phyloP scores from a whole-genome alignment of 2,888 invertebrate genomes.

The Notocelia uddmanniana region DNA sequence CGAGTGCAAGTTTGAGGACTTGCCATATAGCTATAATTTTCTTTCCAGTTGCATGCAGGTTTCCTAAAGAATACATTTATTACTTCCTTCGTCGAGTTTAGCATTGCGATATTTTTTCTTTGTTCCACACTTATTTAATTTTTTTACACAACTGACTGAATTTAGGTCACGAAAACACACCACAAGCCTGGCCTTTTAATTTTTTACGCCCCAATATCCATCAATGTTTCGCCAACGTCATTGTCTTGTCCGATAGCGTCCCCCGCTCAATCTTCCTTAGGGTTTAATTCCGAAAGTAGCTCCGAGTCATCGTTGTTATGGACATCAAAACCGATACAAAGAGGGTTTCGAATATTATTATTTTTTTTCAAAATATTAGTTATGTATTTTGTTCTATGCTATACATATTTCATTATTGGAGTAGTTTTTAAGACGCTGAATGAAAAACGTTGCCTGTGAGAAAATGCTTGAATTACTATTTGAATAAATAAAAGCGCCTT shows the following conservation, averaged over 20 bases:
- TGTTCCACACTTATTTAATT: background rate
- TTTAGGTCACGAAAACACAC: constrained; percentile 41
- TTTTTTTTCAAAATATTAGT: constrained; percentile 1
- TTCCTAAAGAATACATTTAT: no score
- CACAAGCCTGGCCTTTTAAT: constrained; percentile 48
- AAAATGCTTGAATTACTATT: no score
- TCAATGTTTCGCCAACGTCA: constrained; percentile 80
- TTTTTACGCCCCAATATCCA: constrained; percentile 68
- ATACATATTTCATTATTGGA: no score
- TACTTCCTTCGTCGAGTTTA: no score
- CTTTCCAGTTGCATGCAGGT: no score
- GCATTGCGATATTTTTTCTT: no score
- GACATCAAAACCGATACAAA: constrained; percentile 70
- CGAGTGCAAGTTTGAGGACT: no score
- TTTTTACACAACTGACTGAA: constrained; percentile 5
- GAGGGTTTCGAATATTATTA: background rate
- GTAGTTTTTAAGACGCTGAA: no score
- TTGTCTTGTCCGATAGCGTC: constrained; percentile 79
- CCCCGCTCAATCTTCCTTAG: constrained; percentile 82
- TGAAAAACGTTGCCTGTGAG: background rate
- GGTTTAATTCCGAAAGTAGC: constrained; percentile 83
- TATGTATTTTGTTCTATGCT: background rate
- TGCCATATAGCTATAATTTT: no score
- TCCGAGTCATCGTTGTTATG: constrained; percentile 76
- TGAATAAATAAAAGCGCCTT: no score